Evolutionary conservation across 2,113 vertebrate genomes (phyloP), one percentile per base, ranked within the genome.

Genomic region (Naja naja): DNA sequence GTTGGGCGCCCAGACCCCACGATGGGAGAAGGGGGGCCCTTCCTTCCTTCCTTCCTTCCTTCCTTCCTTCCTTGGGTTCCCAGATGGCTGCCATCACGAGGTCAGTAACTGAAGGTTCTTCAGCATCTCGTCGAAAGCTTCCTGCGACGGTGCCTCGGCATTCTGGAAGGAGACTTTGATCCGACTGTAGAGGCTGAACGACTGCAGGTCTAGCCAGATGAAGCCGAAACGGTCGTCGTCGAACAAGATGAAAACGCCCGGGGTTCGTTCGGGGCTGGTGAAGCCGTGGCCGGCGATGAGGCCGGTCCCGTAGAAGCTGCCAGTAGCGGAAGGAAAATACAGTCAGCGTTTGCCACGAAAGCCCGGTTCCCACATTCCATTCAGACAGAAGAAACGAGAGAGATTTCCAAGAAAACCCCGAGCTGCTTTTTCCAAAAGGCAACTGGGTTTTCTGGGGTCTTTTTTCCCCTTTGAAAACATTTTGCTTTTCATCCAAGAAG

Each of bases 121-220:
- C 96, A 99, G 98, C 99, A 99, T 99, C 93, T 98, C 98, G 2
- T 99, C 99, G 0, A 99, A 99, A 60, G 98, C 98, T 97, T 99
- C 98, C 6, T 97, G 97, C 94, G 98, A 98, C 0, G 99, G 99
- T 0, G 99, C 98, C 0, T 98, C 97, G 0, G 98, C 98, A 0
- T 99, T 98, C 96, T 98, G 97, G 96, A 99, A 99, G 91, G 97
- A 94, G 95, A 99, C 99, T 90, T 98, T 98, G 96, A 99, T 98
- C 45, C 99, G 97, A 96, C 99, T 99, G 97, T 99, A 99, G 90
- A 99, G 97, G 93, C 99, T 99, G 97, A 99, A 99, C 89, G 99
- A 99, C 94, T 99, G 99, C 54, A 99, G 97, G 97, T 99, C 99
- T 96, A 99, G 97, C 99, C 99, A 99, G 97, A 99, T 98, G 97